Percentiles rank a stretch among this genome's conserved stretches.
Evolutionary conservation across 2,113 vertebrate species (phyloP).

Genomic region (Pluvianellus socialis): DNA sequence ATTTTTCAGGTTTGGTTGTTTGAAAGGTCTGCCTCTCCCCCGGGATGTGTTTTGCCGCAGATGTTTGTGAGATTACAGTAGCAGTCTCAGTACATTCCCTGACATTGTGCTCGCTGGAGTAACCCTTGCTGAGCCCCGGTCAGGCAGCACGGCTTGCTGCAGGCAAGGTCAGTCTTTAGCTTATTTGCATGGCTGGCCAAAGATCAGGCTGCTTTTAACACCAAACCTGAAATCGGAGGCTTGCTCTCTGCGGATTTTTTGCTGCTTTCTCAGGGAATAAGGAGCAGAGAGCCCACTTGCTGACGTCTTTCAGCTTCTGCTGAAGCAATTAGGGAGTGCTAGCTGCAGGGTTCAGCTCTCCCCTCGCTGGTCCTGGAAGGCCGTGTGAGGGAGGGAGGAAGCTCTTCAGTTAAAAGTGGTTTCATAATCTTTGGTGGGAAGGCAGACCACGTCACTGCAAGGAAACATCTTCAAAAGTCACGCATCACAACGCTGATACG

Average conservation of each 20-base stretch:
- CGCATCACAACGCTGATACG: background rate
- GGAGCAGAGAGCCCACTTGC: background rate
- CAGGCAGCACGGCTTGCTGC: background rate
- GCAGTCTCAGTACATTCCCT: fast-evolving
- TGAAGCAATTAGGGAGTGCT: constrained; percentile 49
- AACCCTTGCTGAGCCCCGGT: background rate
- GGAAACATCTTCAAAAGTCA: background rate
- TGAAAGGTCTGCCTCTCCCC: background rate
- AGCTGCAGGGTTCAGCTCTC: background rate
- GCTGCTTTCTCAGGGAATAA: background rate
- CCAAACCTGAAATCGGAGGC: background rate
- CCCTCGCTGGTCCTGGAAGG: background rate
- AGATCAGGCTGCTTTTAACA: background rate
- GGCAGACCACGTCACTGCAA: background rate
- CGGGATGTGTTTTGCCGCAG: background rate
- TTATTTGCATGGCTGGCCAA: background rate
- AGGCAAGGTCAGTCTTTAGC: background rate
- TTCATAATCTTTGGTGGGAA: background rate
- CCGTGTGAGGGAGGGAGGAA: background rate
- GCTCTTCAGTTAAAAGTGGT: background rate
- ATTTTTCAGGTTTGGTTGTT: background rate
- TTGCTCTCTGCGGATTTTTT: background rate
- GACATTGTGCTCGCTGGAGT: background rate
- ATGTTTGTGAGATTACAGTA: background rate
- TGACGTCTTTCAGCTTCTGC: constrained; percentile 33